A percentile compares a stretch with the other conserved stretches of the same genome.
These are phyloP conservation scores for Gymnosoma rotundatum DNA, from an alignment of 2,888 invertebrate species.

Conservation along the genomic window DNA sequence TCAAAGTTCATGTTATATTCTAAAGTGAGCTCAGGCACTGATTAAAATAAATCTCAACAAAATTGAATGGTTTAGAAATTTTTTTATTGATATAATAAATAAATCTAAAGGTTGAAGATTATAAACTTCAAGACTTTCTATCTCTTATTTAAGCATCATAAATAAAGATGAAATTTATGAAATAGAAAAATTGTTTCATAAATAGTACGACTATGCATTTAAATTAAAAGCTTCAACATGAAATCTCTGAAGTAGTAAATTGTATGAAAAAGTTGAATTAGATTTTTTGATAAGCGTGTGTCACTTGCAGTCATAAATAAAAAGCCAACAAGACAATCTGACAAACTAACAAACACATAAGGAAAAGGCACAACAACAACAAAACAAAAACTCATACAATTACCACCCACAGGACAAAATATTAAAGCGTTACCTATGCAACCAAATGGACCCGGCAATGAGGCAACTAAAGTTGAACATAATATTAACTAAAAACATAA, in stretches of 20 bases:
- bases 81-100: too few species aligned
- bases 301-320: conserved; percentile 69
- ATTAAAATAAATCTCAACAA: too few species aligned
- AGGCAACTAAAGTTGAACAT: conserved; percentile 21
- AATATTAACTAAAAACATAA: conserved; percentile 14
- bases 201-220: not conserved
- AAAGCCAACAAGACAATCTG: conserved; percentile 56
- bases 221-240: not conserved
- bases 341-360: conserved; percentile 38
- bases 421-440: conserved; percentile 65
- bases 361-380: not conserved
- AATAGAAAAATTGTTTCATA: too few species aligned
- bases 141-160: too few species aligned
- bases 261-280: conserved; percentile 37
- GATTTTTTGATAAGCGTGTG: conserved; percentile 66
- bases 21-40: too few species aligned
- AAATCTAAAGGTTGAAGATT: too few species aligned
- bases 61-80: too few species aligned
- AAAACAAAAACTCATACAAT: not conserved
- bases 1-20: too few species aligned
- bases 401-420: conserved; percentile 46
- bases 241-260: conserved; percentile 27
- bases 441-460: conserved; percentile 38
- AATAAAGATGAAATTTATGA: too few species aligned
- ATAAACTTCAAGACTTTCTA: too few species aligned